Percentiles rank a stretch among this genome's conserved stretches.
These are phyloP conservation scores for Neoniphon sammara DNA, from an alignment of 2,797 vertebrate genomes.

Conservation along the genomic window DNA sequence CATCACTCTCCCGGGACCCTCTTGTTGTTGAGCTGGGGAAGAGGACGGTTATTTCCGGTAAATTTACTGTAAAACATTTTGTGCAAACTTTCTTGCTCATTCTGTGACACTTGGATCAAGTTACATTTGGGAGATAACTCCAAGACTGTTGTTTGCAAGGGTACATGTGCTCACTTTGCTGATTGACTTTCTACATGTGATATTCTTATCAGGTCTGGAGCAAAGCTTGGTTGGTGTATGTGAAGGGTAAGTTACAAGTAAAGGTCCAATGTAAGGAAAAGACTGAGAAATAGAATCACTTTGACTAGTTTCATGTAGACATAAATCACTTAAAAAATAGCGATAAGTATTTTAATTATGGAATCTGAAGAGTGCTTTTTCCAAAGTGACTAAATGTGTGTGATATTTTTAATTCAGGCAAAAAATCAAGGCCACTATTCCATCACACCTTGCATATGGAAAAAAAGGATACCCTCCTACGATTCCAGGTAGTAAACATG, in stretches of 20 bases:
- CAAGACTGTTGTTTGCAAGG: background rate
- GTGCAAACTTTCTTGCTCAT: background rate
- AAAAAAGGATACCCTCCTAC: slow-evolving; percentile 94
- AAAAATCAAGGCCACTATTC: slow-evolving; percentile 94
- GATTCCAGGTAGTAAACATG: slow-evolving; percentile 87
- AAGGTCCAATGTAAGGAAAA: slow-evolving; percentile 10
- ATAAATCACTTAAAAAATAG: background rate
- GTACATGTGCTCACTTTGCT: slow-evolving; percentile 15
- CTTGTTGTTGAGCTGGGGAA: slow-evolving; percentile 95
- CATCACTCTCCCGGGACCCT: slow-evolving; percentile 91
- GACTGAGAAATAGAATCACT: background rate
- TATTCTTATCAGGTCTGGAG: slow-evolving; percentile 87
- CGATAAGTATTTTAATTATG: background rate
- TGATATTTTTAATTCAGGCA: slow-evolving; percentile 81
- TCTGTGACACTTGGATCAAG: background rate
- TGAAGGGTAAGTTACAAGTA: slow-evolving; percentile 88
- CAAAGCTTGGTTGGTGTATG: slow-evolving; percentile 94
- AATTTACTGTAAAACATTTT: slow-evolving; percentile 4
- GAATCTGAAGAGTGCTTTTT: slow-evolving; percentile 17
- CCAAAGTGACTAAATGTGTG: slow-evolving; percentile 8
- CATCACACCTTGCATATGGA: slow-evolving; percentile 93
- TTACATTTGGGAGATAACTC: slow-evolving; percentile 6
- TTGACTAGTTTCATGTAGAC: background rate
- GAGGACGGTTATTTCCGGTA: slow-evolving; percentile 94
- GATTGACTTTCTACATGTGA: slow-evolving; percentile 42